Evolutionary conservation across 2,888 invertebrate species (phyloP).

Genomic region (Pecten maximus): DNA sequence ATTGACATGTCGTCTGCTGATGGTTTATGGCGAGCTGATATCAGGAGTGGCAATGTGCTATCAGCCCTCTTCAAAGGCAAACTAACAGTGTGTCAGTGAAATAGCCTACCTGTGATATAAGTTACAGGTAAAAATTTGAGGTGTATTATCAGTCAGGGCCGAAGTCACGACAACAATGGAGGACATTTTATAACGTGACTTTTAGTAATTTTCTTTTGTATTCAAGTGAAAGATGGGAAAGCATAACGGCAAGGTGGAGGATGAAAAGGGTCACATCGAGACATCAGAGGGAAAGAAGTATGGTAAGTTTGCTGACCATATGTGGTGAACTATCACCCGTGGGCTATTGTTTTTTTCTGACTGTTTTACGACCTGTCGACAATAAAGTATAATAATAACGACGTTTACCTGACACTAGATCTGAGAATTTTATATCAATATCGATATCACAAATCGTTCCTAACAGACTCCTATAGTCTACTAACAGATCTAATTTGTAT

Average conservation of each 20-base stretch:
- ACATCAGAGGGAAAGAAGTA: background rate
- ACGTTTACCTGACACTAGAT: background rate
- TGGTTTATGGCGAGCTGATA: background rate
- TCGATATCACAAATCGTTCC: too few species aligned
- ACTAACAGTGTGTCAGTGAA: background rate
- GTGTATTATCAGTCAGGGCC: background rate
- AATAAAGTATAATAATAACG: background rate
- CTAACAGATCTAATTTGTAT: too few species aligned
- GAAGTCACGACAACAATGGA: background rate
- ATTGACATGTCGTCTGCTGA: conserved; percentile 16
- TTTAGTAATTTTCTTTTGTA: too few species aligned
- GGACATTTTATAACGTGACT: background rate
- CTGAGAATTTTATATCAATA: background rate
- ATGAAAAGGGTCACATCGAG: background rate
- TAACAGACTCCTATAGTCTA: too few species aligned
- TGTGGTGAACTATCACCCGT: background rate
- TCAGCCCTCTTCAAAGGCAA: conserved; percentile 2
- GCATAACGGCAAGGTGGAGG: background rate
- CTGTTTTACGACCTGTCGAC: background rate
- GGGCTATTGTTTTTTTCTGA: background rate
- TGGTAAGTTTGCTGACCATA: background rate
- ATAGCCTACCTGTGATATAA: background rate
- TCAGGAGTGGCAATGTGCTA: background rate
- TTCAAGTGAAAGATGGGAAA: background rate
- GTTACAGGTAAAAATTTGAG: background rate